Base-by-base conservation (phyloP, 2,888 invertebrate genomes). In the Thysanoteuthis rhombus region DNA sequence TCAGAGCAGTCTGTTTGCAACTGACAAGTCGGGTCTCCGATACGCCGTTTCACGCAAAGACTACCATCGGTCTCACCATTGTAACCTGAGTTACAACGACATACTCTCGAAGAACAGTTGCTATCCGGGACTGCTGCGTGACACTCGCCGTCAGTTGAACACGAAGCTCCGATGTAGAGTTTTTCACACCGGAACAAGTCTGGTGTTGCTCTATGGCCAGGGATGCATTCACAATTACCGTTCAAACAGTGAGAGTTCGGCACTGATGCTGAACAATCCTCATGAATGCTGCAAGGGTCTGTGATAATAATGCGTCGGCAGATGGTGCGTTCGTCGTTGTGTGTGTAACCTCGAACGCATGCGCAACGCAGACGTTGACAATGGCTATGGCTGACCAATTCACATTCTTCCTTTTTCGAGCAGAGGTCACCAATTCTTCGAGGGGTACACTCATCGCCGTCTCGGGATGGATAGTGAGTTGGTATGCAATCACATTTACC, bases 101-200 rank as follows among this genome's bases (percentile, higher is more conserved):
- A 95, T n/a, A 94, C 93, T 28, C 94, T 93, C 2, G 91, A 91
- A n/a, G 92, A 42, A 89, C 95, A 95, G 32, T 92, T 93, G 92
- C 95, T 95, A 93, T 95, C 45, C 6, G 91, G 25, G n/a, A 95
- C 94, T 32, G 95, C 95, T 89, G 94, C 93, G n/a, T 93, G 93
- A 89, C 95, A 95, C 58, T 95, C 95, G 19, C 58, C 89, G 22
- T 94, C 93, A 5, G 45, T 45, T 19, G 52, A 45, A 91, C 95
- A 95, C 25, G 93, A 94, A 45, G 94, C 94, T n/a, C 95, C 95
- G 89, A 94, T 94, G 0, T 91, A 40, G 39, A 42, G 89, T 36
- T 93, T 42, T 39, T 42, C 93, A n/a, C 93, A 89, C n/a, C n/a
- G 89, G 89, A 90, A 39, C 42, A 32, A 36, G 90, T 93, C 90